Base-by-base conservation (phyloP, 1,140 invertebrate genomes). In the Mactra quadrangularis region DNA sequence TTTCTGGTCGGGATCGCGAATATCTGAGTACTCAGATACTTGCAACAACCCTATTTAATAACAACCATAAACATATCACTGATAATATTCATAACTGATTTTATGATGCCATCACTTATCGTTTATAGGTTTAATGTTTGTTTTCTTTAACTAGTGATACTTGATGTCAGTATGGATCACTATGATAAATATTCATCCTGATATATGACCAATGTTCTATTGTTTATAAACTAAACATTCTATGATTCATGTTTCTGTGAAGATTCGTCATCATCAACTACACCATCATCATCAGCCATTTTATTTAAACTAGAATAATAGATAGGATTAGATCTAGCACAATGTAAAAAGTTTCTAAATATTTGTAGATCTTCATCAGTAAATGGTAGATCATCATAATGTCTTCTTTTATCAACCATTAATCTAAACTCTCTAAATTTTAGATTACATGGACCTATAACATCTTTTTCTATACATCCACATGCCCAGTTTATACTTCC, bases 401-500 rank as follows among this genome's bases (percentile, higher is more conserved):
- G 19, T 3, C 57, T 35, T 25, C 41, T 29, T 17, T 50, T 60
- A 29, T 31, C 38, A 1, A 81, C 45, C 17, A 71, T 29, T 38
- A 55, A 17, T 31, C 77, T 45, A 35, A 81, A 71, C 11, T 33
- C 45, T 2, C 77, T 64, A 35, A 81, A 81, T 25, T 81, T 50
- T 17, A 59, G 13, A 35, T 71, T 71, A 71, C 77, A 81, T 9
- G 77, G 77, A 19, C 77, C 77, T 19, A 81, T 52, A 0, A 81
- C 66, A 27, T 81, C 77, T 50, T 57, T 70, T 29, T 81, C 77
- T n/a, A 81, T 81, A 57, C 77, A 81, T 29, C 31, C 38, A 25
- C 77, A 81, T 1, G 52, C 50, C 64, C 64, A 81, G 77, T 81
- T 81, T 19, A 81, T 33, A 29, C 35, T 38, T 25, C 77, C 77